phyloP scores from a whole-genome alignment of 2,113 vertebrate genomes.

The Indicator indicator region DNA sequence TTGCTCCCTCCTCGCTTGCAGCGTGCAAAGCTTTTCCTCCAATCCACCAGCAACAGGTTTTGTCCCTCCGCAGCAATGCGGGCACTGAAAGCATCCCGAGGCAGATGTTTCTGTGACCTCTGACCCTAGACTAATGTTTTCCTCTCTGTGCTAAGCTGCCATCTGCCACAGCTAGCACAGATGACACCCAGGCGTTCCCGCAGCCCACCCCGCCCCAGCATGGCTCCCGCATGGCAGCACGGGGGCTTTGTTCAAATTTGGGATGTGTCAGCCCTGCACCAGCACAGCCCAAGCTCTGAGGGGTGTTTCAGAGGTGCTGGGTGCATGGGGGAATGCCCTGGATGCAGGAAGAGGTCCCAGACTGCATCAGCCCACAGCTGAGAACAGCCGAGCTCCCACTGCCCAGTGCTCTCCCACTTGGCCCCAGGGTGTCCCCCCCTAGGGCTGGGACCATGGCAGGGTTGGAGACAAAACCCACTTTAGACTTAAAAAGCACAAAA shows the following conservation, averaged over 20 bases:
- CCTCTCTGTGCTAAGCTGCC: conserved; percentile 83
- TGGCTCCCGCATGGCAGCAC: background rate
- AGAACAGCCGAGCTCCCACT: background rate
- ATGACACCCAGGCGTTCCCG: conserved; percentile 18
- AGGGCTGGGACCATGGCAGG: rapidly evolving
- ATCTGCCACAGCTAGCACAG: conserved; percentile 84
- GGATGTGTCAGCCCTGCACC: background rate
- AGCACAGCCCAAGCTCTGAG: rapidly evolving
- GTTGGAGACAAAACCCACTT: background rate
- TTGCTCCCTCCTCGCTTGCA: background rate
- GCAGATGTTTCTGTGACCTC: conserved; percentile 93
- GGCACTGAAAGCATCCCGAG: conserved; percentile 76
- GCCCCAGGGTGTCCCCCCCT: rapidly evolving
- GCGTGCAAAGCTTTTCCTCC: background rate
- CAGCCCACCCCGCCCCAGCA: background rate
- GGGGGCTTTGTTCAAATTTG: background rate
- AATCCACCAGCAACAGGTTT: conserved; percentile 77
- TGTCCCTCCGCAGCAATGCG: conserved; percentile 77
- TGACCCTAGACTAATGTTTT: conserved; percentile 87
- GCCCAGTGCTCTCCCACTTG: background rate
- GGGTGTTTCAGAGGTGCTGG: background rate
- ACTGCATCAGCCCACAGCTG: background rate
- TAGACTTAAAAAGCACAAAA: background rate
- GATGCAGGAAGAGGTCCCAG: background rate
- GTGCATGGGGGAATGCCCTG: background rate